Conservation (phyloP, 2,113 vertebrate species). For the Callionymus lyra region DNA sequence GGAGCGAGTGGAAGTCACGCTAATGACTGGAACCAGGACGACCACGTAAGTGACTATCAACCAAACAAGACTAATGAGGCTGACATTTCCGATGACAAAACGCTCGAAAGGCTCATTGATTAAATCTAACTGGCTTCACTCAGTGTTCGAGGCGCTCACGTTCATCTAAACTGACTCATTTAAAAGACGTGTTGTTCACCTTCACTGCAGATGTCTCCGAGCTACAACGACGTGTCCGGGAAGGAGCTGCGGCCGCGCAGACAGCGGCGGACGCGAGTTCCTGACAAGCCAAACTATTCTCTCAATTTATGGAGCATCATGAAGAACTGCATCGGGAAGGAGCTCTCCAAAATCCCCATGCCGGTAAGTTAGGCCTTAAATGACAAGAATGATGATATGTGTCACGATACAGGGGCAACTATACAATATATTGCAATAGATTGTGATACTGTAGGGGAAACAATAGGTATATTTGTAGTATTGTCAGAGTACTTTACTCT, state of each 20-base stretch:
- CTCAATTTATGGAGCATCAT: conserved; percentile 99
- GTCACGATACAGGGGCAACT: no score
- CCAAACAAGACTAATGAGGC: conserved; percentile 11
- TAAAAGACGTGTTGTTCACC: no score
- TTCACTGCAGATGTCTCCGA: conserved; percentile 53
- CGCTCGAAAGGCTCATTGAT: background rate
- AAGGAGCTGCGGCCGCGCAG: conserved; percentile 68
- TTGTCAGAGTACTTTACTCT: no score
- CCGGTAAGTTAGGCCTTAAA: conserved; percentile 80
- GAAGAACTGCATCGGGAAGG: conserved; percentile 98
- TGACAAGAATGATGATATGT: no score
- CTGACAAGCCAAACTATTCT: conserved; percentile 97
- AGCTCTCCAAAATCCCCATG: conserved; percentile 98
- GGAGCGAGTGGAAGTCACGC: conserved; percentile 74
- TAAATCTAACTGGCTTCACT: background rate
- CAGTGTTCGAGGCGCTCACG: no score
- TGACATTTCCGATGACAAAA: conserved; percentile 34
- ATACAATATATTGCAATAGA: no score
- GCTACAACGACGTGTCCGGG: conserved; percentile 66
- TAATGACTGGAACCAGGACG: conserved; percentile 81
- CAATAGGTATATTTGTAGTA: no score
- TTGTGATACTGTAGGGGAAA: no score
- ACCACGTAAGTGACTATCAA: conserved; percentile 68
- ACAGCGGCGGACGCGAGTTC: conserved; percentile 76
- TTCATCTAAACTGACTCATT: no score